These are phyloP conservation scores for Palaemon carinicauda DNA, from an alignment of 1,140 invertebrate species.

Conservation along the genomic window DNA sequence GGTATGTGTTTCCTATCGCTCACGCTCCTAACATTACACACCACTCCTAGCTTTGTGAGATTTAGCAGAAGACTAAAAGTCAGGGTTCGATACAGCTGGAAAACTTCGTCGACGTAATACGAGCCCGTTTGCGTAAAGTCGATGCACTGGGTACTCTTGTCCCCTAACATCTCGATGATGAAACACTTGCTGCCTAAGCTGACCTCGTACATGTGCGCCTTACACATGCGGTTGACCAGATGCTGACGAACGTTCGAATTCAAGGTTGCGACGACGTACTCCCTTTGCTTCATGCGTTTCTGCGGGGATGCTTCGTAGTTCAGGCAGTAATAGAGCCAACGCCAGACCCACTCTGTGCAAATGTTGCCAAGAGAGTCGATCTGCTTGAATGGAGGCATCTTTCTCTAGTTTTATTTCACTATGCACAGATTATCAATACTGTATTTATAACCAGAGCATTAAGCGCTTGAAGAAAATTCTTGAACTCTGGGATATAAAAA, in stretches of 20 bases:
- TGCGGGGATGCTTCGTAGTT: background rate
- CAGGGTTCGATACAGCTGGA: conserved; percentile 28
- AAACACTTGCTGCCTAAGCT: background rate
- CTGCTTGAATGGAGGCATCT: background rate
- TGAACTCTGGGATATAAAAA: too few species aligned
- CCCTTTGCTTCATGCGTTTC: background rate
- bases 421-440: background rate
- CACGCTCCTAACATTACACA: background rate
- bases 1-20: background rate
- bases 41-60: conserved; percentile 6
- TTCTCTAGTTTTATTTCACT: background rate
- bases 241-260: conserved; percentile 10
- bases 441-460: too few species aligned
- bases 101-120: conserved; percentile 25
- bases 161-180: conserved; percentile 26
- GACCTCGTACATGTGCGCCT: background rate
- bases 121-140: background rate
- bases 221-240: background rate
- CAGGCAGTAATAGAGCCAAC: conserved; percentile 15
- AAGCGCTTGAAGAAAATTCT: too few species aligned
- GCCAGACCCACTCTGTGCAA: background rate
- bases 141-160: conserved; percentile 9
- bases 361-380: background rate
- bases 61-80: background rate
- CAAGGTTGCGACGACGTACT: background rate